Conservation (phyloP, 2,888 invertebrate genomes). For the Nemotelus nigrinus region DNA sequence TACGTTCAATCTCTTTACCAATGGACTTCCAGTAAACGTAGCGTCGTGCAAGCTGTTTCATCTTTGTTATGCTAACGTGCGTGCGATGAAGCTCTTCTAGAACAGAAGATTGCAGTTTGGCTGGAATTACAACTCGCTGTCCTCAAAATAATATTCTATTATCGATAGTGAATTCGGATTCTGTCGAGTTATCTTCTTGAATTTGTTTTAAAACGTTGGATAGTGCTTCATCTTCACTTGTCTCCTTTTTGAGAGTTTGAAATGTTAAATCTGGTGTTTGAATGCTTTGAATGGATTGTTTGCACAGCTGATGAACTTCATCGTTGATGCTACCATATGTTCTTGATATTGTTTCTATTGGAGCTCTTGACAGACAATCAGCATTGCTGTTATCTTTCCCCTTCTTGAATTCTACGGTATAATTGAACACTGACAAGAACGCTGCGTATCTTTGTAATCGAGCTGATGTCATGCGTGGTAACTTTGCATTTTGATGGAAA, state of each 20-base stretch:
- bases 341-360: constrained; percentile 7
- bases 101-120: too few relatives aligned
- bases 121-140: too few relatives aligned
- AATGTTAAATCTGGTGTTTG: too few relatives aligned
- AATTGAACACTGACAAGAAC: constrained; percentile 48
- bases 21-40: constrained; percentile 56
- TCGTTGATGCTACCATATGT: too few relatives aligned
- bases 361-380: constrained; percentile 50
- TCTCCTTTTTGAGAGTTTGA: too few relatives aligned
- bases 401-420: constrained; percentile 45
- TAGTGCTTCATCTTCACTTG: too few relatives aligned
- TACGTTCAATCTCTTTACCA: constrained; percentile 55
- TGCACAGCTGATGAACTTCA: too few relatives aligned
- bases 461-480: constrained; percentile 47
- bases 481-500: constrained; percentile 48
- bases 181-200: too few relatives aligned
- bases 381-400: constrained; percentile 41
- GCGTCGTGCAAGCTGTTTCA: constrained; percentile 56
- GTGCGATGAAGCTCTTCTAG: constrained; percentile 23
- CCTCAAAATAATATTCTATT: too few relatives aligned
- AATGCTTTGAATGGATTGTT: too few relatives aligned
- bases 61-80: constrained; percentile 56
- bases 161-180: too few relatives aligned
- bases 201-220: too few relatives aligned
- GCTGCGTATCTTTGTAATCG: constrained; percentile 16